A percentile compares a stretch with the other conserved stretches of the same genome.
phyloP scores from a whole-genome alignment of 2,888 invertebrate genomes.

The Smittia sp. region DNA sequence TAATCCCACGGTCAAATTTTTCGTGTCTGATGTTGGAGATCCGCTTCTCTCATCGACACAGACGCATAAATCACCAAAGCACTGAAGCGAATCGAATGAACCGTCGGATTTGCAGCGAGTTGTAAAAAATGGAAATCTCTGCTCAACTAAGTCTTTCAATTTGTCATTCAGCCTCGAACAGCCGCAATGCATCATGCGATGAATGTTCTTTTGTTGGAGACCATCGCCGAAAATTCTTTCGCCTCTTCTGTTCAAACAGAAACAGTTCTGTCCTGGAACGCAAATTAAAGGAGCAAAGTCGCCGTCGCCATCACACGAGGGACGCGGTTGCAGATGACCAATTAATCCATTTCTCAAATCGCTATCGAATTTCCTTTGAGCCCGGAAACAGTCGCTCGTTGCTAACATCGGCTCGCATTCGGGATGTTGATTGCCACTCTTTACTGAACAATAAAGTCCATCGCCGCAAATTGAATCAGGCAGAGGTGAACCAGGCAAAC shows the following conservation, averaged over 20 bases:
- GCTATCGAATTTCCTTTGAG: conserved; percentile 54
- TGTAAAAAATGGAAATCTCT: conserved; percentile 52
- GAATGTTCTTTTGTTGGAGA: conserved; percentile 52
- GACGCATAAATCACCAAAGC: conserved; percentile 59
- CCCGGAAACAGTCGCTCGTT: conserved; percentile 43
- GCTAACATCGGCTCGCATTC: conserved; percentile 53
- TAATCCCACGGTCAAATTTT: conserved; percentile 50
- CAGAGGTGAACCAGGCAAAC: conserved; percentile 56
- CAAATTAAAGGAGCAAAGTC: conserved; percentile 60
- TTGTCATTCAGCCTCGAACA: conserved; percentile 60
- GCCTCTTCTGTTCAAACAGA: conserved; percentile 62
- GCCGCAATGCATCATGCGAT: conserved; percentile 50
- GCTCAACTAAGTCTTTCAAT: conserved; percentile 52
- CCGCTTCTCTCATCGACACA: conserved; percentile 59
- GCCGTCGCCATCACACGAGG: conserved; percentile 64
- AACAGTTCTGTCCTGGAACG: conserved; percentile 65
- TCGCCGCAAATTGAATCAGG: conserved; percentile 62
- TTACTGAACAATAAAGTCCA: conserved; percentile 55
- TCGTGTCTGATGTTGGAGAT: conserved; percentile 47
- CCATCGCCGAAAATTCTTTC: conserved; percentile 66
- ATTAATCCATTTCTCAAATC: conserved; percentile 54
- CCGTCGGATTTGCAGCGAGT: conserved; percentile 66
- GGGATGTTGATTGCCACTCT: conserved; percentile 47
- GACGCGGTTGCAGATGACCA: conserved; percentile 59
- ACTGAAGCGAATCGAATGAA: conserved; percentile 66